Base-by-base conservation (phyloP, 2,888 invertebrate genomes). In the Drosophila atroscutellata region DNA sequence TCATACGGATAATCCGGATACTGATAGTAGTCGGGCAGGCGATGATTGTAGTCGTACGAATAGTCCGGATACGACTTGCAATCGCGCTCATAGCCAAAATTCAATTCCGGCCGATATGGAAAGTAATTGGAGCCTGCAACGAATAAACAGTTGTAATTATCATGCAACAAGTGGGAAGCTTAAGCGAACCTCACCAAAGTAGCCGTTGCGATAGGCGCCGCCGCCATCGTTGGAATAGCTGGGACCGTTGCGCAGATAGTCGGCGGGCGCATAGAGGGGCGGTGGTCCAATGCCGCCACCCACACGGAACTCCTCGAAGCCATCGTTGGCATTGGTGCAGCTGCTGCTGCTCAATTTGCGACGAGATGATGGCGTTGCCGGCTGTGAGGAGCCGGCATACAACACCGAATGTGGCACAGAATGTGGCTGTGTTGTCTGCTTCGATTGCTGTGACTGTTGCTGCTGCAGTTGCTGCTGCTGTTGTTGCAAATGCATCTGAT, bases 301-400 rank as follows among this genome's bases (percentile, higher is more conserved):
- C 34, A 91, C 86, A 11, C 90, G 88, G 61, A 92, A 92, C 52
- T 86, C 89, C 49, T 91, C 86, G 42, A 91, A 91, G 30, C 67
- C 82, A 32, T 72, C 80, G 24, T 45, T 45, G 56, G 85, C 67
- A 15, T 89, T 89, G 24, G 85, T 80, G 79, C 96, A 96, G 52
- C 95, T 95, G 18, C 95, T 95, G 49, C 95, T 95, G 86, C 95
- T 95, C 1, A 96, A 95, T 80, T 97, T 97, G 56, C 97, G 94
- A 32, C 96, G 93, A 0, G 96, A 96, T 8, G 96, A 96, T 2
- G 95, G 95, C 11, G 95, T 94, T 59, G 95, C 94, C 9, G 94
- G 94, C 77, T 94, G 94, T 9, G 93, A 94, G 9, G 93, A 94
- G 26, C 93, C 92, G 5, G 91, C 91, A 54, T 92, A 90, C 15